Evolutionary conservation across 2,888 invertebrate genomes (phyloP).

Genomic region (Thereva unica): DNA sequence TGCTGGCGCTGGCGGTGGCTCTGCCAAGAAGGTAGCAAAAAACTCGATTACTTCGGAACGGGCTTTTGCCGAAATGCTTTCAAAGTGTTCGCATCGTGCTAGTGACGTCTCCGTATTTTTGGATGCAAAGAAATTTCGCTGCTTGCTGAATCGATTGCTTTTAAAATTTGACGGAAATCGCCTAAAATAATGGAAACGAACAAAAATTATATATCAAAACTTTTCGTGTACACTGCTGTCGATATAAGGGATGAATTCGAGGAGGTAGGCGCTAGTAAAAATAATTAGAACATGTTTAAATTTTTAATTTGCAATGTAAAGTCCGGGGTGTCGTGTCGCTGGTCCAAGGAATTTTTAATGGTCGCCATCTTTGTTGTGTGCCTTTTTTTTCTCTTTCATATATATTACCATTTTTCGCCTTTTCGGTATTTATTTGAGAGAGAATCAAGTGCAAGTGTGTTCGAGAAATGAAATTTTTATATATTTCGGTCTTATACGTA

Average conservation of each 20-base stretch:
- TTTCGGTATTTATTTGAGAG: constrained; percentile 5
- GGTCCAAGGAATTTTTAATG: constrained; percentile 47
- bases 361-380: constrained; percentile 52
- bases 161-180: constrained; percentile 16
- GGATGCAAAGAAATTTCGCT: constrained; percentile 32
- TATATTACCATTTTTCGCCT: constrained; percentile 5
- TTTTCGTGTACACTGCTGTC: constrained; percentile 80
- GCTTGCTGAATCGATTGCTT: constrained; percentile 29
- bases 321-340: constrained; percentile 38
- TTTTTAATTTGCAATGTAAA: constrained; percentile 10
- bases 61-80: constrained; percentile 37
- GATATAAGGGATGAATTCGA: constrained; percentile 90
- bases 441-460: constrained; percentile 8
- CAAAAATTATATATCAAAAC: constrained; percentile 63
- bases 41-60: constrained; percentile 32
- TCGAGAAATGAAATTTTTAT: background rate
- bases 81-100: constrained; percentile 34
- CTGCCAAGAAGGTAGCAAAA: constrained; percentile 27
- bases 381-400: constrained; percentile 34
- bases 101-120: constrained; percentile 17
- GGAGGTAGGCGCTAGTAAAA: constrained; percentile 67
- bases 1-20: background rate
- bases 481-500: too few relatives aligned
- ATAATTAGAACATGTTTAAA: constrained; percentile 12
- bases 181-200: constrained; percentile 52